Base-by-base conservation (phyloP, 2,797 vertebrate species). In the Phylloscopus collybita region DNA sequence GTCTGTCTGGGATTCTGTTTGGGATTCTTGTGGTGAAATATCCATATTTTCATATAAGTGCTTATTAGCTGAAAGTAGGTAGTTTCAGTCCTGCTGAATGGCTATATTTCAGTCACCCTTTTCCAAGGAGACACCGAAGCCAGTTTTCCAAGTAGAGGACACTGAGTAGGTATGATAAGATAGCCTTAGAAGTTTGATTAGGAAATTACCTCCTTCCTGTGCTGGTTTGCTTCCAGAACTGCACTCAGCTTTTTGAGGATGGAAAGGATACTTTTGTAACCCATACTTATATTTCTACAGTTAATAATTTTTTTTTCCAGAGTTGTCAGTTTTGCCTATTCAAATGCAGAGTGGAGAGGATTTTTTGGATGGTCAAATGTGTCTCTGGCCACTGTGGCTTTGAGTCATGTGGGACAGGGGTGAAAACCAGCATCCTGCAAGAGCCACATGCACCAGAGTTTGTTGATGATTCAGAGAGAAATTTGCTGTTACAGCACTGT, bases 151-250 rank as follows among this genome's bases (percentile, higher is more conserved):
- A 40, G 44, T 30, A 75, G 32, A 90, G 85, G 51, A 88, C 70
- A 36, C 25, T 51, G 59, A 86, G 38, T 62, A 85, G 34, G 38
- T 79, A 29, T 69, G 67, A 82, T 88, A 82, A 86, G 78, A 70
- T 53, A 73, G 34, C 80, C 38, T 84, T 45, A 75, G 59, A 92
- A 81, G 45, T 78, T 76, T 85, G 62, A 88, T 92, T 90, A 82
- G 57, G 71, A 94, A 95, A 74, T 69, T 57, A 17, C 23, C 56
- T 92, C n/a, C 15, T 93, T 89, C 88, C 85, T 81, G 15, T 76
- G 32, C 70, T 92, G n/a, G 49, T 81, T 75, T 95, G 45, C 50
- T 93, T 70, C 30, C 74, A 87, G 70, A 93, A 64, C 9, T 69
- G 18, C 29, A 70, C 26, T 71, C 84, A 72, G 59, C 9, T 66